A percentile compares a stretch with the other conserved stretches of the same genome.
phyloP scores from a whole-genome alignment of 2,797 vertebrate genomes.

The Scyliorhinus canicula region DNA sequence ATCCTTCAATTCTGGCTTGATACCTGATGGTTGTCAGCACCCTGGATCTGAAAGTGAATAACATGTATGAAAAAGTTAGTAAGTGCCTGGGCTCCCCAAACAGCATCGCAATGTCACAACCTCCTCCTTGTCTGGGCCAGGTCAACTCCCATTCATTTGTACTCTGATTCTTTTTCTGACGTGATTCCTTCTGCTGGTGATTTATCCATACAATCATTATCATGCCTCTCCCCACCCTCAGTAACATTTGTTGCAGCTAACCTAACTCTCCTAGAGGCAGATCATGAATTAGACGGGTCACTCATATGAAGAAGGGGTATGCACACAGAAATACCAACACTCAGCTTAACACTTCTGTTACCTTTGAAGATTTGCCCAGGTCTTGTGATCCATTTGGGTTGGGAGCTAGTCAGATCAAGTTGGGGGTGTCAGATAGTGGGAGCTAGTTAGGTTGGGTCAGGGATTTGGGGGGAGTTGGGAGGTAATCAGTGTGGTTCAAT shows the following conservation, averaged over 20 bases:
- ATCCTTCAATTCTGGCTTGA: background rate
- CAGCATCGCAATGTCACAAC: background rate
- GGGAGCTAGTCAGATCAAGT: no score
- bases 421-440: no score
- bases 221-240: background rate
- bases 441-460: no score
- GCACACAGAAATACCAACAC: background rate
- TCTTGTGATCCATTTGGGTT: background rate
- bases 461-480: no score
- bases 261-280: background rate
- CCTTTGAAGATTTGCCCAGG: background rate
- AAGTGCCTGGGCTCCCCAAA: background rate
- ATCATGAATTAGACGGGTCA: background rate
- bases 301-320: background rate
- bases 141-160: background rate
- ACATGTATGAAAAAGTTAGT: background rate
- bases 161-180: background rate
- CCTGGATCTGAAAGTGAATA: background rate
- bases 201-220: background rate
- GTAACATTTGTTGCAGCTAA: background rate
- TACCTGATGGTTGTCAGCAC: background rate
- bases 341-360: background rate
- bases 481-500: no score
- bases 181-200: background rate
- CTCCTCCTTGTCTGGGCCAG: background rate